Conservation (phyloP, 2,797 vertebrate genomes). For the Premnoplex brunnescens region DNA sequence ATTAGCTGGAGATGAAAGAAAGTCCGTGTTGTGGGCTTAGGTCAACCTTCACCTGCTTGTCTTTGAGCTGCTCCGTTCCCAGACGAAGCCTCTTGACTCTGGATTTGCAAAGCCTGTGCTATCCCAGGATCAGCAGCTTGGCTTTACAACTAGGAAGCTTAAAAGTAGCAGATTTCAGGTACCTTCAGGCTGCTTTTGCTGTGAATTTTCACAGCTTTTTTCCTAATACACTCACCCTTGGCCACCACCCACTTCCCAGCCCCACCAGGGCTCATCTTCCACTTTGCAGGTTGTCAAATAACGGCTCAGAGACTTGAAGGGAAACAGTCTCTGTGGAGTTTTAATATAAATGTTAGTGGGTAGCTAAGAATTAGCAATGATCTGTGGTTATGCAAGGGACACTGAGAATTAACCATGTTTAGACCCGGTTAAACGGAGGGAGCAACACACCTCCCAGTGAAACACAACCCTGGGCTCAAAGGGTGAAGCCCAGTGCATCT, state of each 20-base stretch:
- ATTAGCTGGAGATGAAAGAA: not conserved
- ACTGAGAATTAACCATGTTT: not conserved
- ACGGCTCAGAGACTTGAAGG: not conserved
- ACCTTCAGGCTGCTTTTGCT: not conserved
- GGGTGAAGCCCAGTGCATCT: not conserved
- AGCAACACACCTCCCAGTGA: accelerated
- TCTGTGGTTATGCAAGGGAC: not conserved
- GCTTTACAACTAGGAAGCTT: not conserved
- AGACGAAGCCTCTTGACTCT: not conserved
- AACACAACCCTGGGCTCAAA: not conserved
- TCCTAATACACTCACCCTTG: not conserved
- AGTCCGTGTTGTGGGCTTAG: not conserved
- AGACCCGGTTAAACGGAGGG: not conserved
- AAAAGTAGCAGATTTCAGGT: not conserved
- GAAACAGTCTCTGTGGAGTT: not conserved
- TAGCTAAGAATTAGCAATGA: not conserved
- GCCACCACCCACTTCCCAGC: slow-evolving; percentile 9
- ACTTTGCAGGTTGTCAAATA: not conserved
- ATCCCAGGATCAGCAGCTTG: not conserved
- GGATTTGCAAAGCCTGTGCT: not conserved
- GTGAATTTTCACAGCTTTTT: slow-evolving; percentile 8
- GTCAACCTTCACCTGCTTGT: not conserved
- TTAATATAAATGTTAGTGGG: not conserved
- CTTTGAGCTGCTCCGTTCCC: not conserved
- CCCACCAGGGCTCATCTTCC: not conserved